Evolutionary conservation across 2,113 vertebrate species (phyloP).

Genomic region (Chionodraco myersi): DNA sequence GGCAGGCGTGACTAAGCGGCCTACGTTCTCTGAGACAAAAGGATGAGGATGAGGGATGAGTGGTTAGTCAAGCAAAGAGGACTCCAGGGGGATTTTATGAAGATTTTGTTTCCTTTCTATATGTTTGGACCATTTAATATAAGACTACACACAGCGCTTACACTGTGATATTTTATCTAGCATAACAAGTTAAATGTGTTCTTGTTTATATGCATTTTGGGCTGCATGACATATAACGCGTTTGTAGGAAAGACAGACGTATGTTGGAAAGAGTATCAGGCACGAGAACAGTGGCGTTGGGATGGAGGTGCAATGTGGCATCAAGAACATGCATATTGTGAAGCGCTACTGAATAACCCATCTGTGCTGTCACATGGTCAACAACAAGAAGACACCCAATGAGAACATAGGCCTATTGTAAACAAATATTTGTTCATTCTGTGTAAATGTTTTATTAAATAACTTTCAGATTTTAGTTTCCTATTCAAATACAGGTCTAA

Average conservation of each 20-base stretch:
- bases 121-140: constrained; percentile 50
- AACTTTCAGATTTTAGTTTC: background rate
- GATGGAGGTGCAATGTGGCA: constrained; percentile 68
- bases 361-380: constrained; percentile 50
- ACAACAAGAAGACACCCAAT: constrained; percentile 5
- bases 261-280: constrained; percentile 54
- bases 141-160: constrained; percentile 67
- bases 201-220: constrained; percentile 50
- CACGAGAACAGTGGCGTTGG: constrained; percentile 56
- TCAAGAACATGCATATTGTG: constrained; percentile 66
- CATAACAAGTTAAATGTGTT: constrained; percentile 45
- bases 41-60: constrained; percentile 87
- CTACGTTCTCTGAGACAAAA: constrained; percentile 99
- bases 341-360: constrained; percentile 53
- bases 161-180: constrained; percentile 59
- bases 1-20: constrained; percentile 98
- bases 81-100: constrained; percentile 62
- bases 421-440: constrained; percentile 41
- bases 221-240: constrained; percentile 67
- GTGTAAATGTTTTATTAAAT: constrained; percentile 1
- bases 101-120: constrained; percentile 30
- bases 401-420: constrained; percentile 32
- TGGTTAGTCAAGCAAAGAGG: constrained; percentile 79
- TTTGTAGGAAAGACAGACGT: constrained; percentile 47
- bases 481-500: no score